These are phyloP conservation scores for Balearica regulorum DNA, from an alignment of 2,797 vertebrate genomes.

Conservation along the genomic window DNA sequence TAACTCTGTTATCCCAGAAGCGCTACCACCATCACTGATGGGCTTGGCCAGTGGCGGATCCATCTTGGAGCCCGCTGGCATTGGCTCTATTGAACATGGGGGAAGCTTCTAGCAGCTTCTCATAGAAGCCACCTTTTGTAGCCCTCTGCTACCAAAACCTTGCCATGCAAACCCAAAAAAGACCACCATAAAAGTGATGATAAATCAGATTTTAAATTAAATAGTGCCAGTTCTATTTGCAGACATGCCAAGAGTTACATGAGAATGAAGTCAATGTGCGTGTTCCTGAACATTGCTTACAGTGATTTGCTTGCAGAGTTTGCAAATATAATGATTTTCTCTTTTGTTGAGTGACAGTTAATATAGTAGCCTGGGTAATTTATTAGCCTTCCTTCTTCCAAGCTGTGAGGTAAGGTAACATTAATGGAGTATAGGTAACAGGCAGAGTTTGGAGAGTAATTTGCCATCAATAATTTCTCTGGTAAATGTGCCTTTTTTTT, in stretches of 20 bases:
- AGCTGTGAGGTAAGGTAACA: neutral
- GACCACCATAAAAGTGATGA: neutral
- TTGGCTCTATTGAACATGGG: too few relatives aligned
- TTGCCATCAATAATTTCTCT: neutral
- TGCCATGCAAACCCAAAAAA: too few relatives aligned
- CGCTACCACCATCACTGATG: too few relatives aligned
- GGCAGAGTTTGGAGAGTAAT: neutral
- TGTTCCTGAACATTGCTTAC: neutral
- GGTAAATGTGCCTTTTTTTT: neutral
- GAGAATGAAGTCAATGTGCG: neutral
- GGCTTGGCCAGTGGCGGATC: too few relatives aligned
- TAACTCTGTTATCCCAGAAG: too few relatives aligned
- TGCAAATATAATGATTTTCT: slow-evolving; percentile 17
- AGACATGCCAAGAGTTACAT: neutral
- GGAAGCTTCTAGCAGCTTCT: too few relatives aligned
- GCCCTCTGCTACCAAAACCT: too few relatives aligned
- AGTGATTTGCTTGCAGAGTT: slow-evolving; percentile 7
- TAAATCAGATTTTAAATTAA: neutral
- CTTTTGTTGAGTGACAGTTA: slow-evolving; percentile 11
- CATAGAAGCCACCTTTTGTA: too few relatives aligned
- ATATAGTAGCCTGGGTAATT: neutral
- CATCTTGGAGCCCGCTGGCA: too few relatives aligned
- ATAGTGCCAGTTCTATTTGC: neutral
- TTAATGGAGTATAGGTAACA: neutral
- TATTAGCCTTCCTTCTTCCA: neutral